Base-by-base conservation (phyloP, 2,113 vertebrate species). In the Empidonax traillii region DNA sequence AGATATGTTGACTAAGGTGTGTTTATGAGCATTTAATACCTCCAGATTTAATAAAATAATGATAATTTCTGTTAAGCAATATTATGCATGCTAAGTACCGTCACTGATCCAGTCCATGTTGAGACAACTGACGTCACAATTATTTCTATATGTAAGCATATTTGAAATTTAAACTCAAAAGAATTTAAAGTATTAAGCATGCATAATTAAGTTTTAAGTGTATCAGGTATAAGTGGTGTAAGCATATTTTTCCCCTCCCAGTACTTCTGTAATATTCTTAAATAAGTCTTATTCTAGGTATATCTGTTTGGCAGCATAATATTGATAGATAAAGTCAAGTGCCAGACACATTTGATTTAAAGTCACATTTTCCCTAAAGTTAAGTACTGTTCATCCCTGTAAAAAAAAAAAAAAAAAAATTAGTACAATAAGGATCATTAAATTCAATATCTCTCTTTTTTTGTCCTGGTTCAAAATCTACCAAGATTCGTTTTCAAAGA, bases 91-190 rank as follows among this genome's bases (percentile, higher is more conserved):
- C 41, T 83, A 95, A 83, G 44, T 72, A 53, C 23, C 35, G 20
- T 73, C 73, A 79, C 22, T 85, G 80, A 89, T 87, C 61, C 49
- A 74, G 55, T 66, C 61, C 80, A 46, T 66, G 68, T 84, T 89
- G 89, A 95, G 67, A 80, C 35, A 81, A 63, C 7, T 43, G 85
- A 84, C 18, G 9, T 61, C 46, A 80, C 87, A 83, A 95, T 83
- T 90, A 90, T 75, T 94, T 91, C 55, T 93, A 39, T n/a, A 89
- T 91, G 73, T 74, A 77, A 92, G 39, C 46, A 56, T 80, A 81
- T 88, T 56, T 94, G 61, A 94, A 95, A 95, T 91, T 94, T 91
- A 93, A 96, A 90, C 63, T 89, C 58, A 37, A 69, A 93, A 93
- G 72, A 93, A 92, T 51, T 92, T 41, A 62, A 79, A 90, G 61